These are phyloP conservation scores for Myodes glareolus DNA, from an alignment of 2,113 vertebrate genomes.

Conservation along the genomic window DNA sequence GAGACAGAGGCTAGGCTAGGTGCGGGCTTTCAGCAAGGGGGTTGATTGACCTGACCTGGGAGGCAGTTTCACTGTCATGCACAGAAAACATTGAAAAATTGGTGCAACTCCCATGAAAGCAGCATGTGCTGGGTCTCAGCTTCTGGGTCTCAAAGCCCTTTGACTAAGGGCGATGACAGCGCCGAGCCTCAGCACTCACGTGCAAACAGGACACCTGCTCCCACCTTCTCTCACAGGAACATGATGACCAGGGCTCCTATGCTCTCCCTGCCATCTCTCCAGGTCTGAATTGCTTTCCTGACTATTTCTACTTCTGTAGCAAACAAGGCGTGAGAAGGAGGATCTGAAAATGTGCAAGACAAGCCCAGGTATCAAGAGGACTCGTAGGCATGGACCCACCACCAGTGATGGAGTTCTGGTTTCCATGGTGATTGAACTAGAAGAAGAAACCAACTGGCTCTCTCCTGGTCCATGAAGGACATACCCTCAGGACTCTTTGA, in stretches of 20 bases:
- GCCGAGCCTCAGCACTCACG: not conserved
- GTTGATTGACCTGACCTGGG: fast-evolving
- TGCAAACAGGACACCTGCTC: not conserved
- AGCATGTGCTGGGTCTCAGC: fast-evolving
- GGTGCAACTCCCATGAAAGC: not conserved
- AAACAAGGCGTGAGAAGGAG: not conserved
- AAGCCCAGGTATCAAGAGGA: not conserved
- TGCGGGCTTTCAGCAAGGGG: fast-evolving
- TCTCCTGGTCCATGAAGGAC: not conserved
- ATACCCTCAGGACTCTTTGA: not conserved
- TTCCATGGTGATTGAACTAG: not conserved
- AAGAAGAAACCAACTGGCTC: not conserved
- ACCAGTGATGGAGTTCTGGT: not conserved
- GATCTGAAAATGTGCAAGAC: not conserved
- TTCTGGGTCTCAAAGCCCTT: too few relatives aligned
- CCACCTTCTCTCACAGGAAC: not conserved
- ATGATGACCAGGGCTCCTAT: fast-evolving
- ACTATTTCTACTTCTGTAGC: not conserved
- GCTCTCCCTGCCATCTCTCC: fast-evolving
- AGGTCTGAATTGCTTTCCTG: not conserved
- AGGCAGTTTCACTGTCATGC: fast-evolving
- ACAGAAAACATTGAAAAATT: not conserved
- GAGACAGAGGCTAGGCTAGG: fast-evolving
- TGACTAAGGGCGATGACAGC: fast-evolving
- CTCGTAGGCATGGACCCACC: not conserved